Conservation (phyloP, 2,113 vertebrate species). For the Saiga tatarica region DNA sequence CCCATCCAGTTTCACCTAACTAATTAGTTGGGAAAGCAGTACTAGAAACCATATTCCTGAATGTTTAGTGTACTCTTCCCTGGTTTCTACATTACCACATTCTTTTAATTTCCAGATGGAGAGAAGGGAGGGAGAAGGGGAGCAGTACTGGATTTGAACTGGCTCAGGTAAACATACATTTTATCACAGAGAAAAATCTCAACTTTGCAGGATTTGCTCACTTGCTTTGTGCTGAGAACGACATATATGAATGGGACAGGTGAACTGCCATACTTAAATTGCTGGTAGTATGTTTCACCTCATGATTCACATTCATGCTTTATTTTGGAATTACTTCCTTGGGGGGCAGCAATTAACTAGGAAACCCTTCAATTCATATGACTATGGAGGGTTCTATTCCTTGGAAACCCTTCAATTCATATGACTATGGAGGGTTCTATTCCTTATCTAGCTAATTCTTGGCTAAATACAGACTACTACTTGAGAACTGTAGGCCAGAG, state of each 20-base stretch:
- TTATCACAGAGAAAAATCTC: background rate
- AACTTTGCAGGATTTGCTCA: background rate
- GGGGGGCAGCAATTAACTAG: background rate
- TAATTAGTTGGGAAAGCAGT: conserved; percentile 13
- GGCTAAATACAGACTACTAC: conserved; percentile 1
- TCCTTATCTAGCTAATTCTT: conserved; percentile 30
- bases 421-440: background rate
- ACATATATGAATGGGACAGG: background rate
- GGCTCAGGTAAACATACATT: background rate
- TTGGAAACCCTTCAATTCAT: background rate
- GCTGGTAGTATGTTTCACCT: background rate
- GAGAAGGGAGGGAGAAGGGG: background rate
- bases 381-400: background rate
- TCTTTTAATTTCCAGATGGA: conserved; percentile 32
- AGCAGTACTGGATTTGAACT: background rate
- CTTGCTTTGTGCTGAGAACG: background rate
- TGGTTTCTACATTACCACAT: background rate
- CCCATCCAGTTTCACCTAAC: background rate
- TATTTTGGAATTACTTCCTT: conserved; percentile 34
- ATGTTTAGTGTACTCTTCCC: background rate
- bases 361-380: background rate
- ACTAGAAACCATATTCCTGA: background rate
- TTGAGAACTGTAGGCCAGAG: background rate
- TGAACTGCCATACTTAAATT: conserved; percentile 9
- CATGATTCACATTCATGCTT: background rate